phyloP scores from a whole-genome alignment of 2,888 invertebrate species.

The Lagria hirta region DNA sequence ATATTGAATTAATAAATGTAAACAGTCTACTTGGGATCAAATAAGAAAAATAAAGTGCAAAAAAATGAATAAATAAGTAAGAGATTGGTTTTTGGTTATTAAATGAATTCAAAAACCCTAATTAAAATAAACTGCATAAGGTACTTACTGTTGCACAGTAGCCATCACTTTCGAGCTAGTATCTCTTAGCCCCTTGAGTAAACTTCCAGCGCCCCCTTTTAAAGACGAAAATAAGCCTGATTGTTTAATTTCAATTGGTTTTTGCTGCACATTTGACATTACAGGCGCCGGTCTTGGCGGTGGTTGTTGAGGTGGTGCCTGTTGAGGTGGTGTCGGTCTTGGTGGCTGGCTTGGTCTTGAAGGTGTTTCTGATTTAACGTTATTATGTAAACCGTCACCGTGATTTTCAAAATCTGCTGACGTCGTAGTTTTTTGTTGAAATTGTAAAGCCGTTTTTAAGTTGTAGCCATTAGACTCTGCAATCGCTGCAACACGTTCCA shows the following conservation, averaged over 20 bases:
- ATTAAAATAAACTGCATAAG: conserved; percentile 3
- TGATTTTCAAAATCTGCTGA: conserved; percentile 35
- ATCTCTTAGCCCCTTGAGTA: conserved; percentile 92
- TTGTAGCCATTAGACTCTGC: conserved; percentile 83
- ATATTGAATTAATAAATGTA: no score
- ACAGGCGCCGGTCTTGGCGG: conserved; percentile 50
- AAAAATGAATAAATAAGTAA: no score
- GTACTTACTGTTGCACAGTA: conserved; percentile 83
- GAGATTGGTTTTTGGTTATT: no score
- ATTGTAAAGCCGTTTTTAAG: conserved; percentile 74
- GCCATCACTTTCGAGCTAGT: conserved; percentile 97
- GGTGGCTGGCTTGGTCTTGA: conserved; percentile 35
- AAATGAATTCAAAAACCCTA: no score
- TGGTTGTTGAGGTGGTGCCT: conserved; percentile 34
- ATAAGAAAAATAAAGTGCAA: no score
- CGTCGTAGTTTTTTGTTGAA: conserved; percentile 53
- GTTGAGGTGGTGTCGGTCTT: conserved; percentile 47
- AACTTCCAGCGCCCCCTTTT: conserved; percentile 89
- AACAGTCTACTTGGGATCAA: no score
- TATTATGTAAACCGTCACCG: conserved; percentile 38
- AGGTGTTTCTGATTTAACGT: conserved; percentile 34
- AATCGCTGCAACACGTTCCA: conserved; percentile 86
- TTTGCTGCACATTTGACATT: conserved; percentile 39
- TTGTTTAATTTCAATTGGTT: conserved; percentile 46
- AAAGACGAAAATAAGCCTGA: conserved; percentile 79